Conservation (phyloP, 2,797 vertebrate species). For the Anableps anableps region DNA sequence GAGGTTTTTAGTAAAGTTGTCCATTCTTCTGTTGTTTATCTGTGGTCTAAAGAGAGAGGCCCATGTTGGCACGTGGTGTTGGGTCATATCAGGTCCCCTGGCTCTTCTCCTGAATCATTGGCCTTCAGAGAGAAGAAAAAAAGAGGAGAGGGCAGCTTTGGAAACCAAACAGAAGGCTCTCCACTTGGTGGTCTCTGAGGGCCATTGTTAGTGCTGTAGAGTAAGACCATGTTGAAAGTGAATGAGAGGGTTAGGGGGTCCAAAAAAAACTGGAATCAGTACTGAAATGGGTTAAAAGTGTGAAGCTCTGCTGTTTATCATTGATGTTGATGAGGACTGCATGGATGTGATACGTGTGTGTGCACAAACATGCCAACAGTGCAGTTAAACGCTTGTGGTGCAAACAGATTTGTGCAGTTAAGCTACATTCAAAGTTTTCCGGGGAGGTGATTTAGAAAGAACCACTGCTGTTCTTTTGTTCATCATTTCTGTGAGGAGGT, state of each 20-base stretch:
- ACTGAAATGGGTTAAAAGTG: conserved; percentile 37
- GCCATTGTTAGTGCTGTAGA: conserved; percentile 46
- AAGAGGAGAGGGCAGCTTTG: conserved; percentile 4
- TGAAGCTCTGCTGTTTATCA: conserved; percentile 42
- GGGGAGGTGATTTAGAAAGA: background rate
- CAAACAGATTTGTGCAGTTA: background rate
- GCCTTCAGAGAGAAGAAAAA: background rate
- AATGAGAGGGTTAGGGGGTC: conserved; percentile 59
- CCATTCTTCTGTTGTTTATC: conserved; percentile 10
- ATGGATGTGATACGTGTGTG: background rate
- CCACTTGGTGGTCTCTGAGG: conserved; percentile 29
- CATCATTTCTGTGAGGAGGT: background rate
- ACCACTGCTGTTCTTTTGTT: background rate
- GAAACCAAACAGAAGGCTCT: conserved; percentile 35
- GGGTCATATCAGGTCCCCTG: conserved; percentile 49
- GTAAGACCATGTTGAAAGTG: conserved; percentile 61
- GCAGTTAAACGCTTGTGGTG: conserved; percentile 20
- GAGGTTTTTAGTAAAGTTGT: conserved; percentile 7
- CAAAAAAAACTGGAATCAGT: conserved; percentile 36
- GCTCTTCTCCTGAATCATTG: conserved; percentile 27
- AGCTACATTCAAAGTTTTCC: background rate
- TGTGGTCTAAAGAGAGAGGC: conserved; percentile 40
- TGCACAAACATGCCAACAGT: conserved; percentile 28
- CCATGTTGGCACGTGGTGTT: conserved; percentile 47
- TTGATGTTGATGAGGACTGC: background rate